Base-by-base conservation (phyloP, 2,113 vertebrate species). In the Greenwoodochromis staneri region DNA sequence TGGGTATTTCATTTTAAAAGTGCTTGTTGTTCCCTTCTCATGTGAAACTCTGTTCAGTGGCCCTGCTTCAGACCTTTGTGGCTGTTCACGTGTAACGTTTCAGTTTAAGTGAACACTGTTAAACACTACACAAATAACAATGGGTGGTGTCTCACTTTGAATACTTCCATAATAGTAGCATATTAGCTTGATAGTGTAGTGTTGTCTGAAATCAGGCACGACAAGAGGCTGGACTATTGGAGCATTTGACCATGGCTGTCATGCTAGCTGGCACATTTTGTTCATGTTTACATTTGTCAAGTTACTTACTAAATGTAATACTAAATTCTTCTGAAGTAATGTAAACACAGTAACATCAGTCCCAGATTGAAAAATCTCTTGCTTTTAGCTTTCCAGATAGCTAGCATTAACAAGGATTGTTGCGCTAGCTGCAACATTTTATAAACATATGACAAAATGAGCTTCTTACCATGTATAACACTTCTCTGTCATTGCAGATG, bases 1-100 rank as follows among this genome's bases (percentile, higher is more conserved):
- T 85, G 84, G 87, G 87, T 71, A 54, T 90, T 90, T 88, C 61
- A 86, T 91, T 93, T 92, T 73, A 42, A 47, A 93, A 86, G 83
- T 91, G 89, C 89, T 91, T 88, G 89, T 91, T 86, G 66, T 90
- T 73, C 83, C 40, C 82, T 81, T 83, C 81, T 88, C 91, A 88
- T 82, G 90, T 95, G 86, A 54, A 92, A 88, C 55, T 91, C 55
- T 91, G 87, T 92, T 87, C 45, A 17, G 90, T 93, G 93, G 84
- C 59, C 84, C 85, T 40, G 21, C 59, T 85, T 80, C 81, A 27
- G 87, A 85, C 82, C 82, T 57, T 87, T 16, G 88, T 93, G 85
- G 81, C 83, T 66, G 85, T 94, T 87, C 87, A 87, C 57, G 29
- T 89, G 29, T 92, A 57, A 83, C 10, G n/a, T 92, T 85, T 90